Evolutionary conservation across 1,140 invertebrate genomes (phyloP).

Genomic region (Onthophagus taurus): DNA sequence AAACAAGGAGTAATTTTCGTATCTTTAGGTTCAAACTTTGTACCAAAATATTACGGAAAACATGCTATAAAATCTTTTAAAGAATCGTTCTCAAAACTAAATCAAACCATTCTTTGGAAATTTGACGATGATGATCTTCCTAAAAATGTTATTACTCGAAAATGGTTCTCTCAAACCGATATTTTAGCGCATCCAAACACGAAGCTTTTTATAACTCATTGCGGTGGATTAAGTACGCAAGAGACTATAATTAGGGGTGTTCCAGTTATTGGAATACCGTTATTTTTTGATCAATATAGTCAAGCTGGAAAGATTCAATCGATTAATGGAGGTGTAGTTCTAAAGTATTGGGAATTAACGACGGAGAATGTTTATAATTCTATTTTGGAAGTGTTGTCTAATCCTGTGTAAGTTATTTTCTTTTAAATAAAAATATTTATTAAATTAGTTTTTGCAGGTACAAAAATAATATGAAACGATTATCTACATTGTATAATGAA

Average conservation of each 20-base stretch:
- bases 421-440: no score
- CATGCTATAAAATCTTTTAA: conserved; percentile 41
- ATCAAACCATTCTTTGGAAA: conserved; percentile 57
- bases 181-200: conserved; percentile 35
- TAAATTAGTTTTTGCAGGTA: no score
- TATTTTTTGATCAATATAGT: conserved; percentile 46
- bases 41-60: conserved; percentile 37
- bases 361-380: conserved; percentile 20
- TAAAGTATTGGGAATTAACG: conserved; percentile 22
- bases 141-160: conserved; percentile 44
- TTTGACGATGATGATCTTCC: conserved; percentile 46
- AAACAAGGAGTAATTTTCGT: conserved; percentile 56
- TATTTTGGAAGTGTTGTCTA: conserved; percentile 11
- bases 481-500: no score
- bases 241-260: conserved; percentile 52
- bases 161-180: conserved; percentile 52
- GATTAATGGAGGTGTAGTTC: conserved; percentile 15
- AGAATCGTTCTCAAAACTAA: conserved; percentile 42
- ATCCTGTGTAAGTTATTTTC: conserved; percentile 17
- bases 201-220: conserved; percentile 41
- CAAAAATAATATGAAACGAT: no score
- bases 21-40: conserved; percentile 53
- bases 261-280: conserved; percentile 53
- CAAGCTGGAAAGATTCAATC: conserved; percentile 25
- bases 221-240: conserved; percentile 46